Evolutionary conservation across 2,888 invertebrate genomes (phyloP).

Genomic region (Germaria angustata): DNA sequence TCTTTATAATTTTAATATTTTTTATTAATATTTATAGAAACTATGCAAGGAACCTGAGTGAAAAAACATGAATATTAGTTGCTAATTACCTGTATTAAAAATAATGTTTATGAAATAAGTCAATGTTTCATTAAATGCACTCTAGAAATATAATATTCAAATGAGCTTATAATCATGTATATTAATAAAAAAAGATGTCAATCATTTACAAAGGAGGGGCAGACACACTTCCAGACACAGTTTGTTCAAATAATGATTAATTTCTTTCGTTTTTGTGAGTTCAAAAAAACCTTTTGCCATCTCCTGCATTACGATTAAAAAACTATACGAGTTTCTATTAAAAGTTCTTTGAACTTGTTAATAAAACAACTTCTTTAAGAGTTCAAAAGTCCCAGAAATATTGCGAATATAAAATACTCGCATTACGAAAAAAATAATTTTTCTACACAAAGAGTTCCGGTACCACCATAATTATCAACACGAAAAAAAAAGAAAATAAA

Average conservation of each 20-base stretch:
- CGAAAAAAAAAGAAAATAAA: neutral
- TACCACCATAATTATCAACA: constrained; percentile 31
- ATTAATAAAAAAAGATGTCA: neutral
- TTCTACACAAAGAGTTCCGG: constrained; percentile 45
- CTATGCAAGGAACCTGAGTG: no score
- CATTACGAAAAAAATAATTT: neutral
- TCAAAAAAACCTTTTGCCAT: neutral
- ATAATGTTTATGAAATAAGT: no score
- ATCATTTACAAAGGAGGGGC: constrained; percentile 12
- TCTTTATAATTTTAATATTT: no score
- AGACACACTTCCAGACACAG: constrained; percentile 5
- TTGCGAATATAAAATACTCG: neutral
- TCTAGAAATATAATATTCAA: neutral
- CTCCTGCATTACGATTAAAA: neutral
- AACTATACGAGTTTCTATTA: neutral
- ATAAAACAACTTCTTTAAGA: neutral
- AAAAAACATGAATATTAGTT: no score
- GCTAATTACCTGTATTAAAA: no score
- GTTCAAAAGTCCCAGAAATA: neutral
- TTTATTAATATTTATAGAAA: no score
- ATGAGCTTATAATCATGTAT: neutral
- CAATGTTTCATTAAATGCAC: neutral
- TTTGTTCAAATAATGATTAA: neutral
- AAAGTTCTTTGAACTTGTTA: constrained; percentile 44
- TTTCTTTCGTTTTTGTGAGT: neutral